Percentiles rank a stretch among this genome's conserved stretches.
Conservation (phyloP, 2,113 vertebrate species). For the Labrus mixtus region DNA sequence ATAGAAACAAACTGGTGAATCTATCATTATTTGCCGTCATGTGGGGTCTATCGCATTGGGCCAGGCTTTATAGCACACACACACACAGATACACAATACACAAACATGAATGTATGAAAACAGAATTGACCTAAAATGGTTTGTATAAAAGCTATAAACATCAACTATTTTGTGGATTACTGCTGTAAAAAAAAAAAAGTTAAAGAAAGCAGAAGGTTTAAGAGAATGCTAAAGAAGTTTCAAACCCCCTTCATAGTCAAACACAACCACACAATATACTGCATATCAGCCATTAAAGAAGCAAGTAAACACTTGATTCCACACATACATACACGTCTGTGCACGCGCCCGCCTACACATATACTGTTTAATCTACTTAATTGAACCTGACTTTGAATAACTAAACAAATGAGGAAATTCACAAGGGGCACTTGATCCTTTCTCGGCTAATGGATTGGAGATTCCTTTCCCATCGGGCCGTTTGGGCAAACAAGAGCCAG, state of each 20-base stretch:
- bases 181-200: no score
- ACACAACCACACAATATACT: not conserved
- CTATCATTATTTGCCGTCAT: no score
- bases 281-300: slow-evolving; percentile 9
- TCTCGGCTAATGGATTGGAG: slow-evolving; percentile 83
- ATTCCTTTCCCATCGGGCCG: slow-evolving; percentile 80
- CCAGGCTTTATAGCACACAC: not conserved
- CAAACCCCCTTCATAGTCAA: not conserved
- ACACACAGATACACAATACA: not conserved
- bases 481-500: slow-evolving; percentile 81
- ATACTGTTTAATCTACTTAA: slow-evolving; percentile 81
- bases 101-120: not conserved
- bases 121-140: no score
- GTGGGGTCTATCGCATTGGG: no score
- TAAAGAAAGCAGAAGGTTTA: no score
- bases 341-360: slow-evolving; percentile 28
- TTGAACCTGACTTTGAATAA: slow-evolving; percentile 84
- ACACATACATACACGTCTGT: slow-evolving; percentile 8
- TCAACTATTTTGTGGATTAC: no score
- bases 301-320: slow-evolving; percentile 41
- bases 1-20: no score
- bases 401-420: slow-evolving; percentile 85
- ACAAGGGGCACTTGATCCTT: slow-evolving; percentile 82
- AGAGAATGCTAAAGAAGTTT: not conserved
- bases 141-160: no score